phyloP scores from a whole-genome alignment of 2,113 vertebrate species.

The Climacteris rufus region DNA sequence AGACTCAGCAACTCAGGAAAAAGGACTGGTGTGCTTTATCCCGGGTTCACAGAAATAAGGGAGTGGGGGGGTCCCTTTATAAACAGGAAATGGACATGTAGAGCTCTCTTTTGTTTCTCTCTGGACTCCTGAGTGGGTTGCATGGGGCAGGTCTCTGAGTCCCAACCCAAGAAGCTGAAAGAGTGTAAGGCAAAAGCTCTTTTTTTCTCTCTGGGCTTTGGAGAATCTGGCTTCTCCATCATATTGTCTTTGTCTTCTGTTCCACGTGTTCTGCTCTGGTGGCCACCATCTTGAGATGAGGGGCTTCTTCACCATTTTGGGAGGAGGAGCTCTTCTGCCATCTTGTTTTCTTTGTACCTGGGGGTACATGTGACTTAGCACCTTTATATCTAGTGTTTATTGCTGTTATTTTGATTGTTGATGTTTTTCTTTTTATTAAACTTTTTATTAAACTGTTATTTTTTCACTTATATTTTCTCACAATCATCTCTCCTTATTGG shows the following conservation, averaged over 20 bases:
- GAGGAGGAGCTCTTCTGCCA: not conserved
- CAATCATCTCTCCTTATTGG: not conserved
- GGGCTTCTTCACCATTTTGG: not conserved
- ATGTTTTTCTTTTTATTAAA: not conserved
- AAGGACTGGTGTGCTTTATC: not conserved
- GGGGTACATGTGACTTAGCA: not conserved
- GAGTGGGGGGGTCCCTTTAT: accelerated
- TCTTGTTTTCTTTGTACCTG: not conserved
- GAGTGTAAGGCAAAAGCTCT: not conserved
- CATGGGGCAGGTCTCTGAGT: not conserved
- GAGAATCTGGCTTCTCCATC: not conserved
- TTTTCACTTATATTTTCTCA: not conserved
- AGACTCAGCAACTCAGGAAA: accelerated
- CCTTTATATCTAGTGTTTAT: not conserved
- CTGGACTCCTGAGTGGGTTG: accelerated
- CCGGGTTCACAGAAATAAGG: not conserved
- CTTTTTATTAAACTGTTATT: not conserved
- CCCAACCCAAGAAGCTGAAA: too few relatives aligned
- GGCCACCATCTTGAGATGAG: not conserved
- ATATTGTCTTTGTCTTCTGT: not conserved
- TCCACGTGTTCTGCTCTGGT: not conserved
- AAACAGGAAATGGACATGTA: not conserved
- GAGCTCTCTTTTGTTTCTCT: not conserved
- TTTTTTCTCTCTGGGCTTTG: not conserved
- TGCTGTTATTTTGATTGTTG: not conserved